phyloP scores from a whole-genome alignment of 2,797 vertebrate genomes.

The Aeoliscus strigatus region DNA sequence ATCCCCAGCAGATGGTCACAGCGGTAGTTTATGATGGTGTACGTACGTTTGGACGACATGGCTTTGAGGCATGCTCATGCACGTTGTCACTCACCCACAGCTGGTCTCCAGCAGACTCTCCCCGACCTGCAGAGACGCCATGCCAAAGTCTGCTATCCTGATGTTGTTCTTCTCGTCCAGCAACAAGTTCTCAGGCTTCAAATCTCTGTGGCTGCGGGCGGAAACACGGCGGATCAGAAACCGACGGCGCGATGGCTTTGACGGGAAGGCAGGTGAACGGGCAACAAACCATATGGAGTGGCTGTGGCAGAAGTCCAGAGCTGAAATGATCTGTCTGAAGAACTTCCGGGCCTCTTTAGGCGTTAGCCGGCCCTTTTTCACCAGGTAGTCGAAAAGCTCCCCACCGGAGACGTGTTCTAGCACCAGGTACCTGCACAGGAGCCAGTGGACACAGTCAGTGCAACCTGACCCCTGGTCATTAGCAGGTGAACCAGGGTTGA shows the following conservation, averaged over 20 bases:
- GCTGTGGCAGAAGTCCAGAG: constrained; percentile 98
- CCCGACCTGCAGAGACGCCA: constrained; percentile 94
- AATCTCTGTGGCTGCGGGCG: constrained; percentile 83
- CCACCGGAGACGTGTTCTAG: constrained; percentile 97
- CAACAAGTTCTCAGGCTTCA: constrained; percentile 90
- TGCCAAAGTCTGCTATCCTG: constrained; percentile 90
- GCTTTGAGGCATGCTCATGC: too few relatives aligned
- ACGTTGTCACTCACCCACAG: constrained; percentile 89
- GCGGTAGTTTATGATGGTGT: too few relatives aligned
- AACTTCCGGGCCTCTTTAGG: constrained; percentile 99
- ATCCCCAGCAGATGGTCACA: too few relatives aligned
- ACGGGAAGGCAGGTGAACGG: too few relatives aligned
- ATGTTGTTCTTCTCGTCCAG: constrained; percentile 93
- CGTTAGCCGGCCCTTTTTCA: constrained; percentile 95
- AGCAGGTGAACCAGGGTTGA: too few relatives aligned
- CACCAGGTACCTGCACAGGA: constrained; percentile 86
- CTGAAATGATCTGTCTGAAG: constrained; percentile 99
- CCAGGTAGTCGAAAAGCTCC: constrained; percentile 96
- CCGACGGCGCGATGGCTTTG: too few relatives aligned
- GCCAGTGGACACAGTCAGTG: background rate
- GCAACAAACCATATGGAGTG: constrained; percentile 92
- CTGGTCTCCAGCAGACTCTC: constrained; percentile 91
- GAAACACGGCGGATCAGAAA: background rate
- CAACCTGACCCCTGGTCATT: too few relatives aligned
- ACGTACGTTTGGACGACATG: too few relatives aligned